phyloP scores from a whole-genome alignment of 2,113 vertebrate genomes.

The Prionailurus bengalensis region DNA sequence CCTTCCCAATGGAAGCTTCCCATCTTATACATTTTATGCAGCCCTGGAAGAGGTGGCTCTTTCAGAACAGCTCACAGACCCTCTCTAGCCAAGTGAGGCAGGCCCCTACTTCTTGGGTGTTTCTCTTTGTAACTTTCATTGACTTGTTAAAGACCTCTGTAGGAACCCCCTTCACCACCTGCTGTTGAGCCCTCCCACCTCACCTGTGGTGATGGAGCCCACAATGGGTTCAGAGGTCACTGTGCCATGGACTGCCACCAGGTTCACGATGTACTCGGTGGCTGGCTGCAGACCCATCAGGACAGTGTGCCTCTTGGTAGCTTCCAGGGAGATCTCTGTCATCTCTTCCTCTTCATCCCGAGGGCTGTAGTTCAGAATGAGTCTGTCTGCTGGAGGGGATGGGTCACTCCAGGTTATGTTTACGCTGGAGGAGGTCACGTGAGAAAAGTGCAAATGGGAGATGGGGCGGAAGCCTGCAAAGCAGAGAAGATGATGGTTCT shows the following conservation, averaged over 20 bases:
- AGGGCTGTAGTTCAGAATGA: conserved; percentile 94
- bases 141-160: not conserved
- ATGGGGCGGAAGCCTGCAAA: conserved; percentile 96
- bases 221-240: conserved; percentile 93
- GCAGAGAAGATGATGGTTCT: conserved; percentile 59
- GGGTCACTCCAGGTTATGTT: conserved; percentile 96
- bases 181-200: not conserved
- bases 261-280: conserved; percentile 94
- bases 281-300: conserved; percentile 93
- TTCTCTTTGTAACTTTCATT: not conserved
- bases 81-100: not conserved
- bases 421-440: conserved; percentile 94
- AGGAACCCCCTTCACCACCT: not conserved
- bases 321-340: conserved; percentile 92
- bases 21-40: not conserved
- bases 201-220: conserved; percentile 96
- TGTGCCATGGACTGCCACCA: conserved; percentile 94
- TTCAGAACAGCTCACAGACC: not conserved
- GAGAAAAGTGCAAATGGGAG: conserved; percentile 96
- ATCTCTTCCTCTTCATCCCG: conserved; percentile 88
- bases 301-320: conserved; percentile 92
- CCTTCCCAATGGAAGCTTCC: not conserved
- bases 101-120: not conserved
- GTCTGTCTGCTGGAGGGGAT: conserved; percentile 94
- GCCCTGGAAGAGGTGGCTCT: not conserved